A percentile compares a stretch with the other conserved stretches of the same genome.
Evolutionary conservation across 2,113 vertebrate genomes (phyloP).

Genomic region (Ramphastos sulfuratus): DNA sequence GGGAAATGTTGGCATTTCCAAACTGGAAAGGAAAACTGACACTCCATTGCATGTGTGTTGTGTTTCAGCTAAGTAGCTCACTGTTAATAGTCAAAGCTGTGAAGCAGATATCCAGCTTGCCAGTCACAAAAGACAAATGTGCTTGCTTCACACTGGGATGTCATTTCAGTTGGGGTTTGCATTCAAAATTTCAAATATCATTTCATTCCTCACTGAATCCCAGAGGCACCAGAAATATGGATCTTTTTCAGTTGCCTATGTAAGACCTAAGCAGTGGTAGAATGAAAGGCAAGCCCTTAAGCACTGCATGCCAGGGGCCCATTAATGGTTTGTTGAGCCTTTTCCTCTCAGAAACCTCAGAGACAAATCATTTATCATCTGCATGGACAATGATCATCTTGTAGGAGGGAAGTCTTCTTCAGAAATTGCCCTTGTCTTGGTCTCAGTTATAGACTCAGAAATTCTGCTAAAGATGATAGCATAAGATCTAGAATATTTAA

Average conservation of each 20-base stretch:
- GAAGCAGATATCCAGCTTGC: neutral
- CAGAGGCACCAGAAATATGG: neutral
- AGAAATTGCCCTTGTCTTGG: neutral
- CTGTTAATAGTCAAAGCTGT: neutral
- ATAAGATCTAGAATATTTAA: too few relatives aligned
- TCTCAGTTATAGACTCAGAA: neutral
- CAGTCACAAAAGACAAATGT: neutral
- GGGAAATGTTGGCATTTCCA: neutral
- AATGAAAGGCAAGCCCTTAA: neutral
- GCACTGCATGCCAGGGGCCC: neutral
- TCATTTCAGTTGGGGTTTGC: neutral
- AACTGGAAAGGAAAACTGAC: neutral
- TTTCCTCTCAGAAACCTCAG: neutral
- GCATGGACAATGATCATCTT: neutral
- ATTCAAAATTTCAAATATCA: neutral
- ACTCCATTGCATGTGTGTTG: neutral
- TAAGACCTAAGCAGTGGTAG: neutral
- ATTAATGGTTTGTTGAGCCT: neutral
- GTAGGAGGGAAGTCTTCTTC: neutral
- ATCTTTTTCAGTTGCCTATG: neutral
- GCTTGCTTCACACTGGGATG: neutral
- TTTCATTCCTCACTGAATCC: neutral
- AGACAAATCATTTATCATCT: neutral
- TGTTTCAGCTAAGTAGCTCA: neutral
- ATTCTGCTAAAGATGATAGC: too few relatives aligned